These are phyloP conservation scores for Lepetodrilus schrolli DNA, from an alignment of 2,888 invertebrate genomes.

Conservation along the genomic window DNA sequence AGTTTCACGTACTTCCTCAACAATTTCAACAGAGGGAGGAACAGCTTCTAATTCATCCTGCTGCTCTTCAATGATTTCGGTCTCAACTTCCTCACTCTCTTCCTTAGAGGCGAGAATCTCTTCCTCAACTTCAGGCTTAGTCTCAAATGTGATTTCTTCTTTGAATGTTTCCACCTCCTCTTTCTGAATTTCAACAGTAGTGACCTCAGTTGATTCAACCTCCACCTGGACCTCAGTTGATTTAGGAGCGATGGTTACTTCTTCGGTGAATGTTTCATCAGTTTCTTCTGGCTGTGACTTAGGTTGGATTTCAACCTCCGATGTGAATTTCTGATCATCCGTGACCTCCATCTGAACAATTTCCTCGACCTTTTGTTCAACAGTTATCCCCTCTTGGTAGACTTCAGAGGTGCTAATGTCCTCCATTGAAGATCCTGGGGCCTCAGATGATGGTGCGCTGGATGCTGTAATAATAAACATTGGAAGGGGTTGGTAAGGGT, in stretches of 20 bases:
- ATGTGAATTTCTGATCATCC: slow-evolving; percentile 7
- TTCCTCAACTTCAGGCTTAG: slow-evolving; percentile 31
- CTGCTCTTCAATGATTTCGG: slow-evolving; percentile 27
- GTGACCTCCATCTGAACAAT: background rate
- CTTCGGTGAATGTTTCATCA: slow-evolving; percentile 36
- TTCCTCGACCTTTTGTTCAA: slow-evolving; percentile 28
- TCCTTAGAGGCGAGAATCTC: background rate
- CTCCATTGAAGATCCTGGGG: slow-evolving; percentile 30
- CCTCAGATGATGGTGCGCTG: slow-evolving; percentile 41
- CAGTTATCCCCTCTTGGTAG: slow-evolving; percentile 39
- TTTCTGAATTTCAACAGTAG: slow-evolving; percentile 14
- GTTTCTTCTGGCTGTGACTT: slow-evolving; percentile 27
- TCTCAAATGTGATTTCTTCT: slow-evolving; percentile 26
- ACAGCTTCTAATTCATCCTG: slow-evolving; percentile 23
- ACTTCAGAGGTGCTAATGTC: slow-evolving; percentile 35
- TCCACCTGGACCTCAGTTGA: background rate
- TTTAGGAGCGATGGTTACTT: slow-evolving; percentile 24
- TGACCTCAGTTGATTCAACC: slow-evolving; percentile 4
- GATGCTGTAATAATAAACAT: slow-evolving; percentile 37
- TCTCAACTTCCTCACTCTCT: slow-evolving; percentile 37
- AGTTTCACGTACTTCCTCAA: slow-evolving; percentile 32
- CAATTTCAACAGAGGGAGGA: slow-evolving; percentile 11
- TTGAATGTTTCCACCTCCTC: background rate
- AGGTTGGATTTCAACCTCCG: slow-evolving; percentile 22
- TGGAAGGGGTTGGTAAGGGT: slow-evolving; percentile 10